Evolutionary conservation across 1,140 invertebrate species (phyloP), one percentile per base, ranked within the genome.

Genomic region (Lepidostoma basale): DNA sequence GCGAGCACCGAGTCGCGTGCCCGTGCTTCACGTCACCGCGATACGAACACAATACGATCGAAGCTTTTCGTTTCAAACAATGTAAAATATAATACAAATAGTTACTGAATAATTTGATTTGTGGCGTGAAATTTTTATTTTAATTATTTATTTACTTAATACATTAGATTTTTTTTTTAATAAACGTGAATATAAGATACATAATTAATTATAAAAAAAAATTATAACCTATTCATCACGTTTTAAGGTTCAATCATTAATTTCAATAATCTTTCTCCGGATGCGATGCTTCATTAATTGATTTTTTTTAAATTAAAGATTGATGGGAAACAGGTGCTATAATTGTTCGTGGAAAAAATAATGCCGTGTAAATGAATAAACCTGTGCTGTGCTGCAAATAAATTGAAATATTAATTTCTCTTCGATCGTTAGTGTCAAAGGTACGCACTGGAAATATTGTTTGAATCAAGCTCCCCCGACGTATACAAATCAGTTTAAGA

Each of bases 1-100:
- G 58, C 58, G 58, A 26, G 30, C 58, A 22, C 16, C 33, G 25
- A 33, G 58, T 14, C 33, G 36, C 58, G 58, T 42, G 58, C 58
- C 58, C 36, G 39, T 44, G 58, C 58, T n/a, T n/a, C n/a, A n/a
- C n/a, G n/a, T n/a, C n/a, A n/a, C n/a, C n/a, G n/a, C n/a, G n/a
- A n/a, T n/a, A n/a, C n/a, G n/a, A n/a, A n/a, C n/a, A n/a, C n/a
- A n/a, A n/a, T n/a, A n/a, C n/a, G n/a, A n/a, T n/a, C n/a, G n/a
- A n/a, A n/a, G n/a, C n/a, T n/a, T n/a, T n/a, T n/a, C n/a, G n/a
- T n/a, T n/a, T n/a, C n/a, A n/a, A n/a, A n/a, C n/a, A n/a, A n/a
- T n/a, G n/a, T n/a, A n/a, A n/a, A n/a, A n/a, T n/a, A n/a, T n/a
- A n/a, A n/a, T n/a, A n/a, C n/a, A n/a, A n/a, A n/a, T n/a, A n/a